Evolutionary conservation across 2,113 vertebrate species (phyloP), one percentile per base, ranked within the genome.

Genomic region (Macquaria australasica): DNA sequence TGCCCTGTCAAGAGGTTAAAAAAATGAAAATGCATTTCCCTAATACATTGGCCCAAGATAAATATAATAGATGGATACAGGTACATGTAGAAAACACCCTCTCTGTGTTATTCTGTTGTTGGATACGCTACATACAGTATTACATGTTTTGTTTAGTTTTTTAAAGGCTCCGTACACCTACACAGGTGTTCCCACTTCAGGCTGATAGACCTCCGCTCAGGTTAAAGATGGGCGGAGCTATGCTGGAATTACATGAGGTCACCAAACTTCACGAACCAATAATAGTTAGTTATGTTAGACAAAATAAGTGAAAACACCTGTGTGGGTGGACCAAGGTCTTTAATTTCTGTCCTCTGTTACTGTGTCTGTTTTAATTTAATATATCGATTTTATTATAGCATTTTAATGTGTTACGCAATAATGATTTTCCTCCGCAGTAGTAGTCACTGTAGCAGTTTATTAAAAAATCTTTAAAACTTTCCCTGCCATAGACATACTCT

Each of bases 401-500:
- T 55, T 67, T 79, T 55, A 28, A 21, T 67, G 37, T 15, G 9
- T 60, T 68, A 39, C 8, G 5, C 55, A 0, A 31, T 78, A n/a
- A 2, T 12, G 23, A 39, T 51, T 51, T 41, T 18, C 8, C 5
- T 70, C 41, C 11, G n/a, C 28, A 39, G 16, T 6, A 43, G 5
- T 15, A 39, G 51, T 71, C 21, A 67, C 15, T 66, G 11, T 43
- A 16, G 15, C 21, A 1, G 51, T 71, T 55, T 2, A 58, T 58
- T 23, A 48, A 74, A 70, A 62, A 37, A 67, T 53, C 11, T 37
- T 23, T n/a, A 9, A n/a, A 39, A 70, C 58, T 69, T 72, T 83
- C 89, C 87, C 84, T 91, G 84, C 43, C 51, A 25, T 77, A 75
- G 45, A 81, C 59, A 50, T 5, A 18, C 48, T 23, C 43, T 53